phyloP scores from a whole-genome alignment of 1,140 invertebrate genomes.

The Drosophila truncata region DNA sequence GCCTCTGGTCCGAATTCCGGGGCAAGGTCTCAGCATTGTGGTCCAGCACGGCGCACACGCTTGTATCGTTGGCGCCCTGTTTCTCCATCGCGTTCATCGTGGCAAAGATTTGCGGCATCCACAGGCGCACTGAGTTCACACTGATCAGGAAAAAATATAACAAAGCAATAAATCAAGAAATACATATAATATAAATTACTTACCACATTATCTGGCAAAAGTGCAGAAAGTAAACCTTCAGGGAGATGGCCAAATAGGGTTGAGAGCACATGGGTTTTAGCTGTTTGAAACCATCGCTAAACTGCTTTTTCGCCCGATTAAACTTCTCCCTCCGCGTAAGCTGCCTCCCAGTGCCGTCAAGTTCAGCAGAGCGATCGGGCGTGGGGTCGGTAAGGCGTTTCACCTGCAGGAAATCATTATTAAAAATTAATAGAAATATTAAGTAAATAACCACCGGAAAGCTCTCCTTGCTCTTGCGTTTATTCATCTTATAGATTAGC shows the following conservation, averaged over 20 bases:
- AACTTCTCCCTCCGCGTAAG: slow-evolving; percentile 12
- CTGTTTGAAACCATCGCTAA: slow-evolving; percentile 49
- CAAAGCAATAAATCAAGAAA: no score
- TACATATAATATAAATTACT: background rate
- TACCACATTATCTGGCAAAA: slow-evolving; percentile 73
- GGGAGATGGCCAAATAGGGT: slow-evolving; percentile 58
- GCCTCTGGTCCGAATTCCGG: background rate
- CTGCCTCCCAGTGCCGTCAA: background rate
- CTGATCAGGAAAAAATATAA: slow-evolving; percentile 6
- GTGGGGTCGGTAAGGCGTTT: slow-evolving; percentile 46
- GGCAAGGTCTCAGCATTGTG: slow-evolving; percentile 27
- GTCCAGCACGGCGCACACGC: slow-evolving; percentile 79
- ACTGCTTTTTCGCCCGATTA: slow-evolving; percentile 18
- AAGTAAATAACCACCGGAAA: slow-evolving; percentile 88
- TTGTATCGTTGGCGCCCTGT: slow-evolving; percentile 85
- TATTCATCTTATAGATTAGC: slow-evolving; percentile 86
- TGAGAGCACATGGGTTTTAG: slow-evolving; percentile 63
- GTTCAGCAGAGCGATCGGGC: slow-evolving; percentile 31
- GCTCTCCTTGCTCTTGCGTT: slow-evolving; percentile 86
- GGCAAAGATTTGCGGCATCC: slow-evolving; percentile 87
- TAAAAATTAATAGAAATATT: background rate
- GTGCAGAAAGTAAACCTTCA: slow-evolving; percentile 61
- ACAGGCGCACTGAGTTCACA: slow-evolving; percentile 78
- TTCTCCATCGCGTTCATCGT: slow-evolving; percentile 84
- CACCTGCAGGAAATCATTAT: slow-evolving; percentile 20